Percentiles rank a stretch among this genome's conserved stretches.
Conservation (phyloP, 37 sponge, comb jelly and placozoan species). For the Geodia barretti region DNA sequence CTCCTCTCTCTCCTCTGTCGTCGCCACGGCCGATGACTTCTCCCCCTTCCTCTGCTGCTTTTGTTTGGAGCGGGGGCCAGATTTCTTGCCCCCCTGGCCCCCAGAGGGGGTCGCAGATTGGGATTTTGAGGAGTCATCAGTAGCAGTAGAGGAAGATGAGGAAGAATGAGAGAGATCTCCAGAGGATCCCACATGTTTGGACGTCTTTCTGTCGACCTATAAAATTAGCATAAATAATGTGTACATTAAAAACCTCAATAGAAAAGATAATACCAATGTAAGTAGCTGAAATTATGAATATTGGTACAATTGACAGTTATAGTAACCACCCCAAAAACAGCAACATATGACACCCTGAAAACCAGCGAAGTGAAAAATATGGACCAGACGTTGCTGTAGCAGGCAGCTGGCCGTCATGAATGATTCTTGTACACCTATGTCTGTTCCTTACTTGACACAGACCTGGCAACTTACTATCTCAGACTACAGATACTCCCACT, state of each 20-base stretch:
- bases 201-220: not conserved
- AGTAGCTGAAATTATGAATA: too few species aligned
- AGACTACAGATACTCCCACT: too few species aligned
- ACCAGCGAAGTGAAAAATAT: too few species aligned
- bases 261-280: too few species aligned
- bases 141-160: not conserved
- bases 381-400: too few species aligned
- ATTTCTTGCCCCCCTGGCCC: not conserved
- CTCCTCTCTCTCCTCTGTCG: not conserved
- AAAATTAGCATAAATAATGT: not conserved
- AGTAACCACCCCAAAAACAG: too few species aligned
- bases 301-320: too few species aligned
- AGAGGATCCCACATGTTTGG: not conserved
- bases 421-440: too few species aligned
- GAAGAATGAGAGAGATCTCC: not conserved
- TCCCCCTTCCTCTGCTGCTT: not conserved
- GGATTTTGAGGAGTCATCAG: not conserved
- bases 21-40: not conserved
- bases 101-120: not conserved
- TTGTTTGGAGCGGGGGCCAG: not conserved
- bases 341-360: too few species aligned
- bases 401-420: too few species aligned
- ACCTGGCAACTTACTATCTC: too few species aligned
- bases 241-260: not conserved
- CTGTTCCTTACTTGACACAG: too few species aligned